phyloP scores from a whole-genome alignment of 1,140 invertebrate genomes.

The Drosophila malerkotliana region DNA sequence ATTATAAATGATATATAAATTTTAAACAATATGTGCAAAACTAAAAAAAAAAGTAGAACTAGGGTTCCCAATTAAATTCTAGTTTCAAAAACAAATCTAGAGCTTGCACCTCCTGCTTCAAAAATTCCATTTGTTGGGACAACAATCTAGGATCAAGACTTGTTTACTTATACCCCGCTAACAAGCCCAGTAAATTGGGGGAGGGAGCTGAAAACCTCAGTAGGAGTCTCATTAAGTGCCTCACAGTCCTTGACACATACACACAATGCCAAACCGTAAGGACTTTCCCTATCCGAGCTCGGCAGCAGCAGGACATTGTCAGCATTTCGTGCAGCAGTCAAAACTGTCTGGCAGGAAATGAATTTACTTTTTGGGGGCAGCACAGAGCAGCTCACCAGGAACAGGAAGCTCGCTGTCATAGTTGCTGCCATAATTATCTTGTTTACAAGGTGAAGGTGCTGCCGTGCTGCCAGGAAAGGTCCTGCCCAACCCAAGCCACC shows the following conservation, averaged over 20 bases:
- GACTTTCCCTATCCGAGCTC: slow-evolving; percentile 4
- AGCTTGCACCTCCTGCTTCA: slow-evolving; percentile 3
- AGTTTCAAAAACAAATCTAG: not conserved
- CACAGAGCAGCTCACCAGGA: slow-evolving; percentile 33
- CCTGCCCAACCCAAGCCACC: slow-evolving; percentile 16
- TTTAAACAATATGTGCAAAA: too few relatives aligned
- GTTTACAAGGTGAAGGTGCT: slow-evolving; percentile 81
- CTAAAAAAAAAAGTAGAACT: not conserved
- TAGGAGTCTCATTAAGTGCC: slow-evolving; percentile 58
- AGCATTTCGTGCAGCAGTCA: slow-evolving; percentile 74
- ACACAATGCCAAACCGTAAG: slow-evolving; percentile 39
- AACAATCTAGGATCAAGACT: slow-evolving; percentile 19
- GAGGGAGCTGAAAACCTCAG: slow-evolving; percentile 26
- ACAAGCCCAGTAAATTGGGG: slow-evolving; percentile 68
- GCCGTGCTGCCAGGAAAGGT: slow-evolving; percentile 30
- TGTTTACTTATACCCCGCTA: slow-evolving; percentile 43
- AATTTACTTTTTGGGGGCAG: slow-evolving; percentile 65
- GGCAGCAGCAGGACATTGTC: slow-evolving; percentile 54
- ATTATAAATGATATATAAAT: not conserved
- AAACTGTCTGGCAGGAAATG: slow-evolving; percentile 73
- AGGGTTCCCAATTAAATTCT: not conserved
- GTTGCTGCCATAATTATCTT: slow-evolving; percentile 82
- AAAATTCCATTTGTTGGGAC: slow-evolving; percentile 24
- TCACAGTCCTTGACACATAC: slow-evolving; percentile 41
- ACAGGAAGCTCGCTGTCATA: slow-evolving; percentile 80